Conservation (phyloP, 1,140 invertebrate species). For the Acyrthosiphon pisum region DNA sequence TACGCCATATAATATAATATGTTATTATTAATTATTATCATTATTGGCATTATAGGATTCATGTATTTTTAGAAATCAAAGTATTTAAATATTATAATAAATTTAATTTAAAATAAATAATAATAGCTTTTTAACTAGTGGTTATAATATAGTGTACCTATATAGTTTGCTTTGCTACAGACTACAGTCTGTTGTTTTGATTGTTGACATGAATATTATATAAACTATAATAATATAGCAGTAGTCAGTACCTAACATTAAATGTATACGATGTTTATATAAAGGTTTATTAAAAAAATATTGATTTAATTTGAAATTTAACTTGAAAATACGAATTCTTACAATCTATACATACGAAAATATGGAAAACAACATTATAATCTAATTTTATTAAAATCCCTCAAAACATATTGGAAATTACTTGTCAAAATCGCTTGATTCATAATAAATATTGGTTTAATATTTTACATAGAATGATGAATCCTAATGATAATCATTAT, state of each 20-base stretch:
- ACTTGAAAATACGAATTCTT: background rate
- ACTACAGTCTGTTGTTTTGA: background rate
- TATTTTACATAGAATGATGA: background rate
- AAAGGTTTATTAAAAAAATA: background rate
- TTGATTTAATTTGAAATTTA: background rate
- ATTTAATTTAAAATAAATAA: background rate
- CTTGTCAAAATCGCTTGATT: too few species aligned
- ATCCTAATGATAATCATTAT: background rate
- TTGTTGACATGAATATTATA: background rate
- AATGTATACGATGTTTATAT: too few species aligned
- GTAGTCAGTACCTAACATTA: background rate
- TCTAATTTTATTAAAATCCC: background rate
- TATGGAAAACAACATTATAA: background rate
- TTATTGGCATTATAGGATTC: background rate
- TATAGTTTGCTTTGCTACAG: background rate
- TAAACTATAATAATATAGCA: background rate
- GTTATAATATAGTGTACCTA: background rate
- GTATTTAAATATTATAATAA: background rate
- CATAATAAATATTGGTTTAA: too few species aligned
- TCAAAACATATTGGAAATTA: too few species aligned
- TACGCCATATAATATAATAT: background rate
- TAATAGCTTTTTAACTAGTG: background rate
- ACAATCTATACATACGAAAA: background rate
- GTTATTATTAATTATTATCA: background rate
- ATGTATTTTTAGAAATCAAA: background rate